Base-by-base conservation (phyloP, 2,888 invertebrate species). In the Tetramorium bicarinatum region DNA sequence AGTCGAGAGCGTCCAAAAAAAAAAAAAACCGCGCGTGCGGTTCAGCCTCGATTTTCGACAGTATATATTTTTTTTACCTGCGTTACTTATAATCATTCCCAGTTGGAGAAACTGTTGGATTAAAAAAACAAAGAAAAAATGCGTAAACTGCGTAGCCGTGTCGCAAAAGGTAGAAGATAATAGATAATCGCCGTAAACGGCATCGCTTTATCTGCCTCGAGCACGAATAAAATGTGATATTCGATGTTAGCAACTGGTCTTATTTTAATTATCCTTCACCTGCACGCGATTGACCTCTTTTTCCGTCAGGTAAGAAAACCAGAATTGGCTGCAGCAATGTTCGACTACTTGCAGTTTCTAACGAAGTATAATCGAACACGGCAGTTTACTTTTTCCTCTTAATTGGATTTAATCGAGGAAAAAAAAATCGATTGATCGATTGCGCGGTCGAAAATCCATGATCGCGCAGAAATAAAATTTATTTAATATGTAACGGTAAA, bases 171-270 rank as follows among this genome's bases (percentile, higher is more conserved):
- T 34, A 34, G 29, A 34, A 77, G 67, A 44, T 61, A 75, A 75
- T 77, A 75, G 76, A 85, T 86, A 85, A 82, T 84, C 79, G 77
- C 85, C 87, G 56, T 82, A 85, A 87, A 88, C 54, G 67, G 84
- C 67, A 71, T 84, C 80, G 15, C 59, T 69, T 76, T 56, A 87
- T 86, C 62, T 76, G 54, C 71, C 49, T 44, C 71, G 59, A 66
- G 54, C 61, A 54, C 59, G 54, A 66, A 69, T 69, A 69, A 67
- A 66, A 61, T 71, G 72, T 79, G 69, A 84, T 62, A 76, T 79
- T 44, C 54, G 72, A 71, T 66, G 49, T 77, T 62, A 83, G 62
- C 59, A 64, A 81, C 69, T 84, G 44, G 56, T 81, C 75, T 81
- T 81, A 52, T 62, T 83, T 71, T 79, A 72, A 79, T 83, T 71